Base-by-base conservation (phyloP, 2,888 invertebrate species). In the Cephus spinipes region DNA sequence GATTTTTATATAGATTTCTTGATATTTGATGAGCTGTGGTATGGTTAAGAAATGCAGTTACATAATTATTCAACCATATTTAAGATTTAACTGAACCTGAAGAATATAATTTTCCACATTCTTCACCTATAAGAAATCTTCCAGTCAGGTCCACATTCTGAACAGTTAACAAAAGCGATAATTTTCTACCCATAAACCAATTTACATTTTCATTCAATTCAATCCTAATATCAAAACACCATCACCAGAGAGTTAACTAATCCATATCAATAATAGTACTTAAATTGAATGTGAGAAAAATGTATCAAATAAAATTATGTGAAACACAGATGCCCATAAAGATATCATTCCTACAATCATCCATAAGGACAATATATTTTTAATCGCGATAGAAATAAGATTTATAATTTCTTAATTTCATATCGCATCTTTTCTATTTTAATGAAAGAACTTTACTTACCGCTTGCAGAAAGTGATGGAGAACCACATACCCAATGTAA, bases 401-500 rank as follows among this genome's bases (percentile, higher is more conserved):
- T 55, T 55, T 23, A 23, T 55, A 55, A 9, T 9, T 55, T 55
- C 55, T 23, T 55, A 23, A 55, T 55, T 55, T 55, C 55, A 55
- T 55, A 23, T 55, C 2, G 23, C 23, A 55, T 23, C 23, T 9
- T 23, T 55, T 23, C 9, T 23, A 23, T 23, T 55, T 55, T 55
- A 55, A 55, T 23, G 23, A 23, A 55, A 23, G 23, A 55, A 55
- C 9, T 55, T 23, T 55, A 55, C 23, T 55, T 55, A 55, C 55
- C 55, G 55, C 55, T 23, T 23, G 23, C 23, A 23, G 55, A 55
- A 23, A 9, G 69, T 9, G 80, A 69, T 0, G 77, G 73, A 69
- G 79, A 80, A 69, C 87, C 87, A 80, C 93, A 93, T 81, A 90
- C 93, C 98, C 98, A 98, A 79, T 95, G 94, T 86, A 95, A 94